Evolutionary conservation across 2,888 invertebrate species (phyloP).

Genomic region (Dryocosmus kuriphilus): DNA sequence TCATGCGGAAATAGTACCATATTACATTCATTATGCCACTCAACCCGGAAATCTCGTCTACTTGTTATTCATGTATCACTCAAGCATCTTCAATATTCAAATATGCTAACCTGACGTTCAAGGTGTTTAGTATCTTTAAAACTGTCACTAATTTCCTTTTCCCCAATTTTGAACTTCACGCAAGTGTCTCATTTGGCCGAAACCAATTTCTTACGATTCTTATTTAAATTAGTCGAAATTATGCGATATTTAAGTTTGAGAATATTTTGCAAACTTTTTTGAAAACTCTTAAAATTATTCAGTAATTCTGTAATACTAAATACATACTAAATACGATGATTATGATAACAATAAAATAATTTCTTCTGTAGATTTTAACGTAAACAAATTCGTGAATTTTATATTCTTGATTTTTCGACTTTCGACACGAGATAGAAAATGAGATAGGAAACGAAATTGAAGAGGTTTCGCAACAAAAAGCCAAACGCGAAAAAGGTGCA

Average conservation of each 20-base stretch:
- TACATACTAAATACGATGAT: too few species aligned
- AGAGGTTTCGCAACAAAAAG: background rate
- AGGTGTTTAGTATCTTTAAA: background rate
- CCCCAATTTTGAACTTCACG: background rate
- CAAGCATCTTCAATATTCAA: background rate
- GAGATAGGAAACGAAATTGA: background rate
- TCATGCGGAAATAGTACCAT: background rate
- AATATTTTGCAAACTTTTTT: too few species aligned
- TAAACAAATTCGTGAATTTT: too few species aligned
- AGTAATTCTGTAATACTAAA: too few species aligned
- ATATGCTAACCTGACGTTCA: background rate
- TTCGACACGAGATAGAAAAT: too few species aligned
- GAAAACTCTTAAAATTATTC: too few species aligned
- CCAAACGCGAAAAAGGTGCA: background rate
- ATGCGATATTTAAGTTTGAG: too few species aligned
- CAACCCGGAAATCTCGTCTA: background rate
- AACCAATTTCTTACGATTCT: too few species aligned
- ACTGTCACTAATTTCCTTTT: background rate
- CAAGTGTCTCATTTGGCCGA: too few species aligned
- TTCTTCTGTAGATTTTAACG: too few species aligned
- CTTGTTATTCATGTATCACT: background rate
- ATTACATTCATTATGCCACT: slow-evolving; percentile 1
- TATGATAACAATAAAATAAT: too few species aligned
- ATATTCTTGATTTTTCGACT: background rate
- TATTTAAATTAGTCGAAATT: too few species aligned